Evolutionary conservation across 2,113 vertebrate species (phyloP), one percentile per base, ranked within the genome.

Genomic region (Phrynocephalus versicolor): DNA sequence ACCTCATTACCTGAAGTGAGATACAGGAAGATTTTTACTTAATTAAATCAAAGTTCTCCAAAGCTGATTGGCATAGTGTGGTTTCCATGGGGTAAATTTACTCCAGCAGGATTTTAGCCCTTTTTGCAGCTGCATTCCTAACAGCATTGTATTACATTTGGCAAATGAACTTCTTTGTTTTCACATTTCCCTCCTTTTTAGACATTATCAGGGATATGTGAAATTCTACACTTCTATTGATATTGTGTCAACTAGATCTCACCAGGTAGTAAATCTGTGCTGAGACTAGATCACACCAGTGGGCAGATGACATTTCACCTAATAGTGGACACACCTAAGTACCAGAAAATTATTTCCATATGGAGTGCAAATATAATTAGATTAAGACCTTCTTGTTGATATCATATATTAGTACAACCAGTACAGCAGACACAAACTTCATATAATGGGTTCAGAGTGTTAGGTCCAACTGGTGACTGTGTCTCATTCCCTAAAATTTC

Each of bases 61-160:
- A 51, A 10, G 45, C 45, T 6, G 45, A 10, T 6, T 51, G 45
- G n/a, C n/a, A n/a, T n/a, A n/a, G n/a, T n/a, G n/a, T 51, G 45
- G 45, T 51, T 51, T 51, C 5, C 45, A 51, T 10, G 10, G 10
- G 5, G n/a, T 6, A 51, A 51, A 10, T 51, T 51, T 51, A 51
- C 45, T 6, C 45, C 45, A 51, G 10, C 45, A 51, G 45, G 10
- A 51, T 51, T 51, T 51, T 10, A 51, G 45, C 10, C 45, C 93
- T 94, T 90, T 71, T 21, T 91, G 79, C n/a, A 81, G 87, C 58
- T 84, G 70, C 4, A 85, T 91, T 87, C 92, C 81, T 81, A 92
- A 55, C 88, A 72, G 86, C 86, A 67, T 86, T 91, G 60, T 4
- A 88, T 92, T 85, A 39, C 55, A 91, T 71, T 64, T 23, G 80